These are phyloP conservation scores for Eurytoma adleriae DNA, from an alignment of 2,888 invertebrate species.

Conservation along the genomic window DNA sequence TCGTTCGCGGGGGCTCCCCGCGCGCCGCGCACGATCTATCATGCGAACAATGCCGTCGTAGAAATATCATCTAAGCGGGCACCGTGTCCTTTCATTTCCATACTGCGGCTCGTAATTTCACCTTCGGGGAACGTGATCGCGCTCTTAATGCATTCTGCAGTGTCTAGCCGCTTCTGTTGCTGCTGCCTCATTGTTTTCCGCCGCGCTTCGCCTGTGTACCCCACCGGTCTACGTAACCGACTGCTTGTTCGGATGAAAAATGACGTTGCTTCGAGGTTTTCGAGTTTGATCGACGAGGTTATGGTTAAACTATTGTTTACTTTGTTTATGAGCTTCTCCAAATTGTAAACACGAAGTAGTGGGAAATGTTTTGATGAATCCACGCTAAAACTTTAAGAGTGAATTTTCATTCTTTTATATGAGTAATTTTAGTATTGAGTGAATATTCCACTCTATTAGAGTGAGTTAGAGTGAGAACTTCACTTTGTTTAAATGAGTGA, in stretches of 20 bases:
- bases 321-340: background rate
- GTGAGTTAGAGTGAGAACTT: too few relatives aligned
- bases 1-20: too few relatives aligned
- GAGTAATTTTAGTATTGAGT: too few relatives aligned
- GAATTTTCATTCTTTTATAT: too few relatives aligned
- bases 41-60: constrained; percentile 30
- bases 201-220: background rate
- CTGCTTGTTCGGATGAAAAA: background rate
- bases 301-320: background rate
- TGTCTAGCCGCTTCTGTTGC: constrained; percentile 8
- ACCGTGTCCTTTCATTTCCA: constrained; percentile 32
- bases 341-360: too few relatives aligned
- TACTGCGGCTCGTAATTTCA: constrained; percentile 11
- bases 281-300: background rate
- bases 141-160: constrained; percentile 18
- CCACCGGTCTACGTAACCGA: background rate
- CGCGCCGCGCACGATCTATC: constrained; percentile 22
- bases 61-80: constrained; percentile 22
- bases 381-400: too few relatives aligned
- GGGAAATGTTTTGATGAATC: too few relatives aligned
- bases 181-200: constrained; percentile 12
- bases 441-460: too few relatives aligned
- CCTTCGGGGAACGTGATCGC: constrained; percentile 34
- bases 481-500: too few relatives aligned
- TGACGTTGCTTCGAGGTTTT: background rate